Evolutionary conservation across 2,888 invertebrate species (phyloP).

Genomic region (Blastobasis adustella): DNA sequence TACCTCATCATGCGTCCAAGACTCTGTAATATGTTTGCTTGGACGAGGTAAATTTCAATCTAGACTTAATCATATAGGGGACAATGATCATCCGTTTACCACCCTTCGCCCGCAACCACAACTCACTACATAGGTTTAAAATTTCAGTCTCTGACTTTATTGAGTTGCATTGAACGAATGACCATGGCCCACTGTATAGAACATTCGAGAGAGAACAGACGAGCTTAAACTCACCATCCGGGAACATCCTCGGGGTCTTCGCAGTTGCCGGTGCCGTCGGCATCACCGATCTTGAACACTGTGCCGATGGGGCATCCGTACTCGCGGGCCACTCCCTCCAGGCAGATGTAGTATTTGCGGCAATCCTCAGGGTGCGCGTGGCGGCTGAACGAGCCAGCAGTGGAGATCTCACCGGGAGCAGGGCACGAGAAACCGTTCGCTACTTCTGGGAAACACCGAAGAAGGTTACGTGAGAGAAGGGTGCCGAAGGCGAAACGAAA

Average conservation of each 20-base stretch:
- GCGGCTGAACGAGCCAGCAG: constrained; percentile 92
- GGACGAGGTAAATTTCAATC: constrained; percentile 30
- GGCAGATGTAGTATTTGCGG: constrained; percentile 95
- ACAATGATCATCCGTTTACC: too few species aligned
- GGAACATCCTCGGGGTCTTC: constrained; percentile 96
- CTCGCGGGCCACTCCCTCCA: constrained; percentile 92
- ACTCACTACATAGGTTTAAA: too few species aligned
- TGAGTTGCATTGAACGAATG: too few species aligned
- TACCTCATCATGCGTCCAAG: constrained; percentile 30
- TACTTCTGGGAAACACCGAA: constrained; percentile 81
- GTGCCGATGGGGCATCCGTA: constrained; percentile 97
- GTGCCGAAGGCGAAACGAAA: constrained; percentile 45
- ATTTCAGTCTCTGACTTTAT: too few species aligned
- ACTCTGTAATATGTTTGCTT: constrained; percentile 41
- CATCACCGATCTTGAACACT: constrained; percentile 94
- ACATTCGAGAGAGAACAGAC: not conserved
- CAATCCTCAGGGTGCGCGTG: constrained; percentile 96
- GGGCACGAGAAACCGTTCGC: constrained; percentile 93
- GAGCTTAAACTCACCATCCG: constrained; percentile 85
- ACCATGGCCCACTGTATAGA: too few species aligned
- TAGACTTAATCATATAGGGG: too few species aligned
- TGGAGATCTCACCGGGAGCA: constrained; percentile 86
- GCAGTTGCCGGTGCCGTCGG: constrained; percentile 93
- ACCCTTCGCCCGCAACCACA: too few species aligned
- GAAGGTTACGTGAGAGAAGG: constrained; percentile 47